Evolutionary conservation across 2,113 vertebrate genomes (phyloP), one percentile per base, ranked within the genome.

Genomic region (Calcarius ornatus): DNA sequence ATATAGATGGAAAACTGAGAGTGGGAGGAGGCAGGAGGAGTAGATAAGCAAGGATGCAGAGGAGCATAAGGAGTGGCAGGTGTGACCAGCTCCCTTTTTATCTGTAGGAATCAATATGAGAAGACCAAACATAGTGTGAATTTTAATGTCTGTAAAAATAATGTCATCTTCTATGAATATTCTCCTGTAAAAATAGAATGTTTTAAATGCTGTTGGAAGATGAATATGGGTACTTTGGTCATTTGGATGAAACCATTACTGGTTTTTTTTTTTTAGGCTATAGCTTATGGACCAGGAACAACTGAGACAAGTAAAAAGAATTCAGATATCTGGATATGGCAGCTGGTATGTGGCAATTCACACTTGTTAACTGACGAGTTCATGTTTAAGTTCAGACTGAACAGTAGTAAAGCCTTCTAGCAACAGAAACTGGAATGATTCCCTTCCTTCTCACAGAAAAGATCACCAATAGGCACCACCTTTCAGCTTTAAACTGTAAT

Each of bases 301-400:
- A 98, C 97, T 30, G 94, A 97, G 81, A 86, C 90, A 38, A 94
- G 61, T 7, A 95, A 82, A 33, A 96, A 73, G 54, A 91, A 97
- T 59, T 98, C 97, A 7, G 99, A 99, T 79, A 88, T 97, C 78
- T 99, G 99, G 99, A 98, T 99, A 87, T 99, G 99, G 99, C 99
- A 99, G 82, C 92, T 99, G 98, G 99, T 98, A 98, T 6, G 98
- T 96, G 63, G 43, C 71, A 80, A 57, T 81, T 89, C 38, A 75
- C 35, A 69, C 35, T 57, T 56, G 21, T 30, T 91, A 87, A 65
- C 42, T 4, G 1, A 59, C 12, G 35, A 70, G 27, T 64, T 95
- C 48, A 68, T 82, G 23, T 81, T 95, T 79, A 63, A 50, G 30
- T 79, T 86, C 50, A 90, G 48, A 78, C 69, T 43, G 33, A 69